Evolutionary conservation across 1,140 invertebrate genomes (phyloP).

Genomic region (Dinoponera quadriceps): DNA sequence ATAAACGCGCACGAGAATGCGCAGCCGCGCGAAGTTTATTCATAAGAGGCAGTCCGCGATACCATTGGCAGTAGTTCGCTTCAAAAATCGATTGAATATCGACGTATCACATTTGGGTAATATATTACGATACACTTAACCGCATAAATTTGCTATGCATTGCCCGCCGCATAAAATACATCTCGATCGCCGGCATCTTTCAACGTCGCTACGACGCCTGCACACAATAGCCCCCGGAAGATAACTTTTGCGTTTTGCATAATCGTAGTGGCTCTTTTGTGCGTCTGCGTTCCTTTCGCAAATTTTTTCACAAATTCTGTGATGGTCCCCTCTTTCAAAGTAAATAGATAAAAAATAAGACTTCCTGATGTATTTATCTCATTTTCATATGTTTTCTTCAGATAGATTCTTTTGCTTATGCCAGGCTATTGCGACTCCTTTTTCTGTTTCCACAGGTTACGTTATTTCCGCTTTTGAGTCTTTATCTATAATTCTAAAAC

Average conservation of each 20-base stretch:
- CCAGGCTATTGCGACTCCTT: too few relatives aligned
- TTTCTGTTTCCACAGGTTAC: too few relatives aligned
- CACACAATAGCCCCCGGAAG: background rate
- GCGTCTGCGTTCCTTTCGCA: too few relatives aligned
- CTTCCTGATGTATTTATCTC: too few relatives aligned
- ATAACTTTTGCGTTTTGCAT: background rate
- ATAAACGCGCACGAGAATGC: background rate
- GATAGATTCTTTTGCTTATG: too few relatives aligned
- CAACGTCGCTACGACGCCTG: background rate
- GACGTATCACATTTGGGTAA: background rate
- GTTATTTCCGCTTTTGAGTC: too few relatives aligned
- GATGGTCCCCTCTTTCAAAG: too few relatives aligned
- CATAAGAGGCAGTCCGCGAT: background rate
- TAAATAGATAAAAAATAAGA: too few relatives aligned
- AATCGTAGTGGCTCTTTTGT: background rate
- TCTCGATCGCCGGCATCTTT: background rate
- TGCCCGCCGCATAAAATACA: background rate
- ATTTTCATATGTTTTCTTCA: too few relatives aligned
- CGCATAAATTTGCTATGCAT: background rate
- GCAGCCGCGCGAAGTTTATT: background rate
- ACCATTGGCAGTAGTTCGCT: background rate
- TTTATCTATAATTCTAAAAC: too few relatives aligned
- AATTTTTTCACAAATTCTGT: too few relatives aligned
- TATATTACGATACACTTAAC: background rate
- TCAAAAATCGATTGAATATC: constrained; percentile 6